Evolutionary conservation across 2,888 invertebrate species (phyloP).

Genomic region (Minunthozetes semirufus): DNA sequence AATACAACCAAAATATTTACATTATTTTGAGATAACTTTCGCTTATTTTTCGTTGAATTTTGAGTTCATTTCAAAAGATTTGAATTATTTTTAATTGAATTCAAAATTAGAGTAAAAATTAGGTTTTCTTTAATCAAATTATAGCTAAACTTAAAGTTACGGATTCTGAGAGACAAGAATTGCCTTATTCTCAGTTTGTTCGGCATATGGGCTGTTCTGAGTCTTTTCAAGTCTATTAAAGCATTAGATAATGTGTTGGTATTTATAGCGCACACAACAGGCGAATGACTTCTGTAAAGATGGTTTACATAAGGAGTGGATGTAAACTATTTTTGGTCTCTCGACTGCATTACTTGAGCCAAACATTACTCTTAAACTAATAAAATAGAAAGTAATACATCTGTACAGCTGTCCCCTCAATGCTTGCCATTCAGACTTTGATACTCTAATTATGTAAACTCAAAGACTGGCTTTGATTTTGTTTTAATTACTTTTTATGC

Average conservation of each 20-base stretch:
- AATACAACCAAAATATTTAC: not conserved
- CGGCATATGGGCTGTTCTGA: too few species aligned
- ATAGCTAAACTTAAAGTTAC: too few species aligned
- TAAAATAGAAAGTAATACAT: too few species aligned
- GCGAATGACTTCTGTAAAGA: conserved; percentile 16
- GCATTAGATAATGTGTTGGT: too few species aligned
- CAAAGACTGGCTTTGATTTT: not conserved
- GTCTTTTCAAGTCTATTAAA: too few species aligned
- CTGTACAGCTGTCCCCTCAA: too few species aligned
- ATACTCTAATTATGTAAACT: not conserved
- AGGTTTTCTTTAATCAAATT: not conserved
- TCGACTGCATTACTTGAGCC: not conserved
- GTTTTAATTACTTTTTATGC: too few species aligned
- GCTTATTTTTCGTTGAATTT: too few species aligned
- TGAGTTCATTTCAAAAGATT: not conserved
- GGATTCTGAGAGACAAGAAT: too few species aligned
- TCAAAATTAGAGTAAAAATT: not conserved
- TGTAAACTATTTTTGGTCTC: not conserved
- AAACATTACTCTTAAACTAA: not conserved
- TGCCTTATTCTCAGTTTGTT: too few species aligned
- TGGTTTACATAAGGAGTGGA: conserved; percentile 12
- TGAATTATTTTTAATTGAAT: not conserved
- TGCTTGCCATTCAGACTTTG: too few species aligned
- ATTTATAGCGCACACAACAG: not conserved
- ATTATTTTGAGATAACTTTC: not conserved